Conservation (phyloP, 1,140 invertebrate species). For the Lysiphlebus fabarum region DNA sequence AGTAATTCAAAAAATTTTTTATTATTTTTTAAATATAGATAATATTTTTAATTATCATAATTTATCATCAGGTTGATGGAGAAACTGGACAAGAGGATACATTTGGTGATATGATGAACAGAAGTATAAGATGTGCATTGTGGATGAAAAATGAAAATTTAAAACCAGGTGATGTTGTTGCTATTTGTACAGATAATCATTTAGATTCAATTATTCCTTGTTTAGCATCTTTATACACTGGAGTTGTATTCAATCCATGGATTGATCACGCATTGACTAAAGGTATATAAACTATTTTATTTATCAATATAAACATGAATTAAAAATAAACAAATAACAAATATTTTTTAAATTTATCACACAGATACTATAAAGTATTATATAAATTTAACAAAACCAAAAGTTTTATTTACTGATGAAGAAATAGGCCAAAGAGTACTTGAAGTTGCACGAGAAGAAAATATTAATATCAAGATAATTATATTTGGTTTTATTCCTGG, state of each 20-base stretch:
- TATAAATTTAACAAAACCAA: constrained; percentile 25
- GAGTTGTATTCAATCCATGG: constrained; percentile 34
- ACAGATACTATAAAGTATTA: constrained; percentile 24
- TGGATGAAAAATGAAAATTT: constrained; percentile 47
- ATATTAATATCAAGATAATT: constrained; percentile 24
- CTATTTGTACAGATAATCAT: constrained; percentile 50
- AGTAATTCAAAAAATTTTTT: no score
- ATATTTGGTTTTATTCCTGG: constrained; percentile 28
- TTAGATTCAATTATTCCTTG: constrained; percentile 50
- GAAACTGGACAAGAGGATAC: constrained; percentile 49
- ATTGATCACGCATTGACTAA: constrained; percentile 25
- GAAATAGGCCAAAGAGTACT: constrained; percentile 3
- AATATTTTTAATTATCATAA: background rate
- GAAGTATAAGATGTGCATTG: constrained; percentile 47
- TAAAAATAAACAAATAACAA: background rate
- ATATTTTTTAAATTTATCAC: constrained; percentile 4
- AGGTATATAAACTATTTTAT: constrained; percentile 20
- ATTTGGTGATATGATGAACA: constrained; percentile 39
- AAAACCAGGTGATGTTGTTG: constrained; percentile 46
- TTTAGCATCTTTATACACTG: constrained; percentile 48
- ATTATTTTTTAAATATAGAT: background rate
- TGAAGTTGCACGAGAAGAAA: constrained; percentile 23
- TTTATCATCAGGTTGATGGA: constrained; percentile 54
- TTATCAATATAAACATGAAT: background rate
- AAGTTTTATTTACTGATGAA: constrained; percentile 31